These are phyloP conservation scores for Dicentrarchus labrax DNA, from an alignment of 2,113 vertebrate genomes.

Conservation along the genomic window DNA sequence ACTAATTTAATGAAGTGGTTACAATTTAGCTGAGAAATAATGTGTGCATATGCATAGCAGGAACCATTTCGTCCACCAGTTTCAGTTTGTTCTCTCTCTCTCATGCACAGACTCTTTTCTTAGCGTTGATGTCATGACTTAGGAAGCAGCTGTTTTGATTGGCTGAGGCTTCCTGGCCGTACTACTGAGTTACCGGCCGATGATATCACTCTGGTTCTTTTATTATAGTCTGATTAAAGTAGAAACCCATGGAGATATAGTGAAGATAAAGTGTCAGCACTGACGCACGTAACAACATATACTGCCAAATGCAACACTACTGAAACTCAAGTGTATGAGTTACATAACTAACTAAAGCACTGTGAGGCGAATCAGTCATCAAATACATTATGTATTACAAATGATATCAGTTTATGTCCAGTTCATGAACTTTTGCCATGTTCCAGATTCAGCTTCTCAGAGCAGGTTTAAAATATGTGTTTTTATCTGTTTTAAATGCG, in stretches of 20 bases:
- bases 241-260: constrained; percentile 51
- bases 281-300: constrained; percentile 9
- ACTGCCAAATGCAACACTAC: constrained; percentile 43
- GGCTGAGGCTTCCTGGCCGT: constrained; percentile 52
- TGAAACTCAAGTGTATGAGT: not conserved
- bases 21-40: no score
- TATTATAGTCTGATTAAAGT: constrained; percentile 56
- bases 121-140: constrained; percentile 70
- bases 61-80: constrained; percentile 1
- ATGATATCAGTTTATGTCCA: not conserved
- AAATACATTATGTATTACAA: not conserved
- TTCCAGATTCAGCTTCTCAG: not conserved
- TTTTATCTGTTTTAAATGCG: not conserved
- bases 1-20: not conserved
- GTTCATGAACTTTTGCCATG: not conserved
- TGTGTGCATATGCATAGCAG: not conserved
- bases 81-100: constrained; percentile 27
- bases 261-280: constrained; percentile 62
- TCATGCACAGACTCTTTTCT: constrained; percentile 47
- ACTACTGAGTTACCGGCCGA: constrained; percentile 44
- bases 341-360: not conserved
- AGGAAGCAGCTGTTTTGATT: constrained; percentile 70
- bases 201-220: constrained; percentile 66
- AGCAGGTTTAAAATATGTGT: not conserved
- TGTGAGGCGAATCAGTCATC: not conserved